Percentiles rank a stretch among this genome's conserved stretches.
These are phyloP conservation scores for Cyclophora punctaria DNA, from an alignment of 2,888 invertebrate species.

Conservation along the genomic window DNA sequence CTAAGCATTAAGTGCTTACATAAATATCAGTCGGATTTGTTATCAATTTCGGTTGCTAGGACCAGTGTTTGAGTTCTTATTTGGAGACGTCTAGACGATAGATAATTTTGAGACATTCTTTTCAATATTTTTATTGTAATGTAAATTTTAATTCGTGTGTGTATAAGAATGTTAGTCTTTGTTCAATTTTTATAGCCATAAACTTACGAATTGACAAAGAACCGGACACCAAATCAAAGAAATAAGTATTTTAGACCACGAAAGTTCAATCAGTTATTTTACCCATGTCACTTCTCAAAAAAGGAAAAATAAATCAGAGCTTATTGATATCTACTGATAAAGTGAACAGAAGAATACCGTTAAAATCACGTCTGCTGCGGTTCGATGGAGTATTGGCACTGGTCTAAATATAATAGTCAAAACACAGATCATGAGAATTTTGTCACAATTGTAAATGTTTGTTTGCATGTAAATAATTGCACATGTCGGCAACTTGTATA, in stretches of 20 bases:
- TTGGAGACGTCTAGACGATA: background rate
- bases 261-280: too few relatives aligned
- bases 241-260: too few relatives aligned
- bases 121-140: background rate
- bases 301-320: too few relatives aligned
- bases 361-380: too few relatives aligned
- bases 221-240: too few relatives aligned
- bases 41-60: background rate
- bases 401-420: too few relatives aligned
- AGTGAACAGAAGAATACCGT: too few relatives aligned
- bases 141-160: background rate
- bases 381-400: slow-evolving; percentile 1
- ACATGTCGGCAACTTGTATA: slow-evolving; percentile 31
- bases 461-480: slow-evolving; percentile 45
- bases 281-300: too few relatives aligned
- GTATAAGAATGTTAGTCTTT: background rate
- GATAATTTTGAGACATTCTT: too few relatives aligned
- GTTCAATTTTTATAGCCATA: too few relatives aligned
- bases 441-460: slow-evolving; percentile 16
- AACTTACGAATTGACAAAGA: too few relatives aligned
- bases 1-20: background rate
- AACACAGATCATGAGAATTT: background rate
- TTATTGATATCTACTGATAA: too few relatives aligned
- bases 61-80: background rate
- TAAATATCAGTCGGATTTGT: background rate